A percentile compares a stretch with the other conserved stretches of the same genome.
Conservation (phyloP, 1,140 invertebrate genomes). For the Brachionus angularis region DNA sequence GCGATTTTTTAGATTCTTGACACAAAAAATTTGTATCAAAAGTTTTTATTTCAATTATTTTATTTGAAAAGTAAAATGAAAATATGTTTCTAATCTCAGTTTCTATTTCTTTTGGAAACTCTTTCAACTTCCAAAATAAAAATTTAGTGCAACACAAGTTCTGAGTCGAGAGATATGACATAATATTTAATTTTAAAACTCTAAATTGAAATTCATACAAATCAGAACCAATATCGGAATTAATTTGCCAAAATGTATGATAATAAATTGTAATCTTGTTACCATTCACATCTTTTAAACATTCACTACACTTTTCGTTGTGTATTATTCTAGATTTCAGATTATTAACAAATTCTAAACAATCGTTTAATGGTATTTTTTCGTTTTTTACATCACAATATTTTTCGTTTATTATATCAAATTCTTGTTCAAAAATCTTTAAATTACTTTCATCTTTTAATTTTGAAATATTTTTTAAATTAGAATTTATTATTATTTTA, state of each 20-base stretch:
- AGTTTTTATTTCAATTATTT: background rate
- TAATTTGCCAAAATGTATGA: slow-evolving; percentile 42
- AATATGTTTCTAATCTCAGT: background rate
- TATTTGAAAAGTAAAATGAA: background rate
- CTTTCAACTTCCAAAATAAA: slow-evolving; percentile 31
- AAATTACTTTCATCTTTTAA: too few relatives aligned
- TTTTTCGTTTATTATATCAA: too few relatives aligned
- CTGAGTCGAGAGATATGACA: slow-evolving; percentile 32
- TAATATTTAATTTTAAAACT: slow-evolving; percentile 11
- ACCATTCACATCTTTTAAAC: background rate
- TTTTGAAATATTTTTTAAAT: too few relatives aligned
- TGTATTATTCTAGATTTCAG: too few relatives aligned
- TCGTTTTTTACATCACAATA: too few relatives aligned
- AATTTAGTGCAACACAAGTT: slow-evolving; percentile 22
- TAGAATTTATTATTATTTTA: too few relatives aligned
- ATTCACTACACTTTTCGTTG: too few relatives aligned
- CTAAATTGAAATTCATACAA: background rate
- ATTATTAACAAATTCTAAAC: too few relatives aligned
- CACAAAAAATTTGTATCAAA: slow-evolving; percentile 1
- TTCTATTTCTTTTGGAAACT: slow-evolving; percentile 16
- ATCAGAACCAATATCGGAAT: background rate
- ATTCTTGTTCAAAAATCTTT: too few relatives aligned
- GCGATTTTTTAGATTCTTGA: background rate
- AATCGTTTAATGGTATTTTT: too few relatives aligned
- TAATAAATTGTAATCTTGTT: background rate